Base-by-base conservation (phyloP, 2,113 vertebrate species). In the Salvator merianae region DNA sequence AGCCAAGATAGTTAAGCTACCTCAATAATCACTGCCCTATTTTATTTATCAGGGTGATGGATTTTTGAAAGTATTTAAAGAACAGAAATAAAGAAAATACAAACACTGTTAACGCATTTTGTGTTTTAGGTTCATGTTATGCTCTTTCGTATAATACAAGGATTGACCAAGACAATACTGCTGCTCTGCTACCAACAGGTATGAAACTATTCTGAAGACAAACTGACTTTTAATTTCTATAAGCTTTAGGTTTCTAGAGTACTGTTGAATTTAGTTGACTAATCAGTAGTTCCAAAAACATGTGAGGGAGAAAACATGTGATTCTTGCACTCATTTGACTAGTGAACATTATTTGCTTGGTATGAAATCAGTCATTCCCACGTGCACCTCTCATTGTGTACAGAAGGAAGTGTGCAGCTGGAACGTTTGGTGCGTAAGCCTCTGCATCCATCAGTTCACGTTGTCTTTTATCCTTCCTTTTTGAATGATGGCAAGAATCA, bases 121-220 rank as follows among this genome's bases (percentile, higher is more conserved):
- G 55, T 92, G 1, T 93, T 93, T 2, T 87, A 99, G 98, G 98
- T 47, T 92, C 91, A 0, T 96, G 97, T 90, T 98, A 94, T 0
- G 97, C 97, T 0, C 91, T 99, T 26, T 96, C 97, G 0, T 95
- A 97, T 88, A 95, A 96, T 87, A 97, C 97, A 88, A 96, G 89
- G 84, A 96, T 99, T 5, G 98, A 99, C 83, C 97, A 99, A 93
- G 98, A 99, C 77, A 98, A 97, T 87, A 89, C 96, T 50, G 93
- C 95, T 8, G 97, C 97, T 76, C 85, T 99, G 79, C 95, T 97
- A 62, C 97, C 98, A 73, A 96, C 95, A 16, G 97, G 98, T 99
- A 96, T 80, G 91, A 32, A 68, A 79, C 84, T 38, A 1, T 13
- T 86, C 0, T 84, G 79, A 83, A 84, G 70, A 50, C 22, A 24